A percentile compares a stretch with the other conserved stretches of the same genome.
These are phyloP conservation scores for Dione vanillae DNA, from an alignment of 2,888 invertebrate genomes.

Conservation along the genomic window DNA sequence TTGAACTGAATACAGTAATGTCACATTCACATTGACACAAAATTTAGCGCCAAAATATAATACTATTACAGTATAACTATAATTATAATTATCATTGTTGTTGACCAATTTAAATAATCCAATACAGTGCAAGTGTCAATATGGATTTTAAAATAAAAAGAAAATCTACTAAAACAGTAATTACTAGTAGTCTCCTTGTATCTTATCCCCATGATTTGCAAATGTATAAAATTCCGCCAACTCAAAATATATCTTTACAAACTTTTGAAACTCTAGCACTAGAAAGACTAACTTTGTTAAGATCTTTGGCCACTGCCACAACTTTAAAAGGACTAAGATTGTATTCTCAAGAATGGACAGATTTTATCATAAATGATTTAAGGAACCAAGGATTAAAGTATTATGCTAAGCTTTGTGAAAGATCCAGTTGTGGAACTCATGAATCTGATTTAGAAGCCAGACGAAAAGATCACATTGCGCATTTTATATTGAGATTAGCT, in stretches of 20 bases:
- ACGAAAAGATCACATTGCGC: constrained; percentile 94
- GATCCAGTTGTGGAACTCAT: constrained; percentile 78
- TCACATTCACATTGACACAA: background rate
- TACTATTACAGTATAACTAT: too few species aligned
- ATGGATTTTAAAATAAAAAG: constrained; percentile 80
- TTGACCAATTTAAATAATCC: background rate
- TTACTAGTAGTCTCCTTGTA: constrained; percentile 76
- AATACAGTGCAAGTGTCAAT: constrained; percentile 20
- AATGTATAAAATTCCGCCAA: constrained; percentile 91
- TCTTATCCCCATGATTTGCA: constrained; percentile 90
- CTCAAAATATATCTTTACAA: constrained; percentile 88
- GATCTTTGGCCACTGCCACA: constrained; percentile 90
- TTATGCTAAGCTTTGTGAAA: constrained; percentile 85
- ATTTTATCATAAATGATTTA: constrained; percentile 86
- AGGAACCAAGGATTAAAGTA: constrained; percentile 87
- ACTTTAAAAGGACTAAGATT: constrained; percentile 85
- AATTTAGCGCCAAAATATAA: constrained; percentile 14
- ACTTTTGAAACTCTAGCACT: constrained; percentile 95
- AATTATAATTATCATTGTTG: too few species aligned
- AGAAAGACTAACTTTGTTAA: constrained; percentile 91
- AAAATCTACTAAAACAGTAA: constrained; percentile 65
- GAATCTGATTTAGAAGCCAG: constrained; percentile 87
- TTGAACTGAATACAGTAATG: background rate
- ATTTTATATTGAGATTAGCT: constrained; percentile 95
- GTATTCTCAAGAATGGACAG: constrained; percentile 87